phyloP scores from a whole-genome alignment of 2,888 invertebrate genomes.

The Chalcosyrphus nemorum region DNA sequence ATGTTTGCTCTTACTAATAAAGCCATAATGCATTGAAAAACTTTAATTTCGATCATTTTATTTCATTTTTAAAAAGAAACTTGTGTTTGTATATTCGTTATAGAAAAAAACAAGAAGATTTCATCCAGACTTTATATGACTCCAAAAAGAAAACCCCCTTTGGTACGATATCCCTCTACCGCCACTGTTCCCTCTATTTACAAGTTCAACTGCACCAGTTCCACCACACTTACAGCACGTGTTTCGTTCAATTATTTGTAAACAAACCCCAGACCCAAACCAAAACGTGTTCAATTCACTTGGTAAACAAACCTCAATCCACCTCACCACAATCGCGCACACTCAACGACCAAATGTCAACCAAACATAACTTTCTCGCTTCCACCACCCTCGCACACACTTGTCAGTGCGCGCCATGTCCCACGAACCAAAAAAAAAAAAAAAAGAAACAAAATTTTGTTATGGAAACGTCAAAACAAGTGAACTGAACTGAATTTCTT shows the following conservation, averaged over 20 bases:
- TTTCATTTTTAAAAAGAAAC: too few species aligned
- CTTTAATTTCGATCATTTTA: too few species aligned
- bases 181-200: conserved; percentile 10
- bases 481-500: conserved; percentile 53
- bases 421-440: too few species aligned
- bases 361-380: conserved; percentile 18
- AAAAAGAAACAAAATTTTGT: conserved; percentile 63
- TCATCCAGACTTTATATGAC: too few species aligned
- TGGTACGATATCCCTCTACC: neutral
- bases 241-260: conserved; percentile 55
- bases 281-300: conserved; percentile 52
- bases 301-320: conserved; percentile 54
- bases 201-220: conserved; percentile 48
- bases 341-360: conserved; percentile 57
- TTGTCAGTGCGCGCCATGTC: conserved; percentile 45
- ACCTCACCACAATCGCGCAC: conserved; percentile 35
- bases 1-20: too few species aligned
- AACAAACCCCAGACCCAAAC: conserved; percentile 62
- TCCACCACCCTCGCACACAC: conserved; percentile 38
- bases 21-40: too few species aligned
- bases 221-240: conserved; percentile 42
- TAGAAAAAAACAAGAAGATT: too few species aligned
- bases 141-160: too few species aligned
- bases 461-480: conserved; percentile 73
- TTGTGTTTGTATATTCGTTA: too few species aligned